These are phyloP conservation scores for Lophius americanus DNA, from an alignment of 2,797 vertebrate genomes.

Conservation along the genomic window DNA sequence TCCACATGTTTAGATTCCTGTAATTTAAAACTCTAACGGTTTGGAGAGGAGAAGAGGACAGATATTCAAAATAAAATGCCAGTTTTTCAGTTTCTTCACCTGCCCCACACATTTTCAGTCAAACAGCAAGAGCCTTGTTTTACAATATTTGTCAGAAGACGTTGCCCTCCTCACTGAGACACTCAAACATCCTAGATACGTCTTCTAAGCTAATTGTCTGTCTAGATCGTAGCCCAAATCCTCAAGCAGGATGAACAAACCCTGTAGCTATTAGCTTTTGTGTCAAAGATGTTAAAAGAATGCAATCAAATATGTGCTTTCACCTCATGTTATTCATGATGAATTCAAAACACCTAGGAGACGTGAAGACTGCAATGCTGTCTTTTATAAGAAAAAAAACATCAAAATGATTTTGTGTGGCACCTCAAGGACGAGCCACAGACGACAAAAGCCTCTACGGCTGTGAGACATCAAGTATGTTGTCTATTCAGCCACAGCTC, in stretches of 20 bases:
- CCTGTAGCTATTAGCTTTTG: constrained; percentile 12
- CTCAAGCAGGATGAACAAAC: constrained; percentile 19
- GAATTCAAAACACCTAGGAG: constrained; percentile 53
- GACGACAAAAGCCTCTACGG: constrained; percentile 42
- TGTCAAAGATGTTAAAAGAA: constrained; percentile 9
- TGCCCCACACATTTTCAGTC: constrained; percentile 18
- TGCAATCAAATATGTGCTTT: constrained; percentile 15
- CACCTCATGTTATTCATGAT: constrained; percentile 30
- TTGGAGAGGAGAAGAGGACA: constrained; percentile 1
- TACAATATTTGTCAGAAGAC: constrained; percentile 28
- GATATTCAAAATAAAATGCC: constrained; percentile 4
- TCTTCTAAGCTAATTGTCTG: constrained; percentile 28
- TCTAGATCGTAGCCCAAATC: constrained; percentile 29
- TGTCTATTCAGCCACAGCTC: constrained; percentile 22
- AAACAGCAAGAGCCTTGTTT: constrained; percentile 11
- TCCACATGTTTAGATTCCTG: constrained; percentile 35
- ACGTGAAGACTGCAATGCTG: constrained; percentile 34
- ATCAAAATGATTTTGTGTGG: constrained; percentile 41
- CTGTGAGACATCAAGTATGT: constrained; percentile 35
- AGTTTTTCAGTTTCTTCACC: not conserved
- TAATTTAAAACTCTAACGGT: constrained; percentile 6
- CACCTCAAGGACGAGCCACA: constrained; percentile 54
- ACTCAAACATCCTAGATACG: constrained; percentile 23
- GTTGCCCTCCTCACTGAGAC: constrained; percentile 8
- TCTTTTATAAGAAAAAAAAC: constrained; percentile 33